Conservation (phyloP, 2,797 vertebrate genomes). For the Esox lucius region DNA sequence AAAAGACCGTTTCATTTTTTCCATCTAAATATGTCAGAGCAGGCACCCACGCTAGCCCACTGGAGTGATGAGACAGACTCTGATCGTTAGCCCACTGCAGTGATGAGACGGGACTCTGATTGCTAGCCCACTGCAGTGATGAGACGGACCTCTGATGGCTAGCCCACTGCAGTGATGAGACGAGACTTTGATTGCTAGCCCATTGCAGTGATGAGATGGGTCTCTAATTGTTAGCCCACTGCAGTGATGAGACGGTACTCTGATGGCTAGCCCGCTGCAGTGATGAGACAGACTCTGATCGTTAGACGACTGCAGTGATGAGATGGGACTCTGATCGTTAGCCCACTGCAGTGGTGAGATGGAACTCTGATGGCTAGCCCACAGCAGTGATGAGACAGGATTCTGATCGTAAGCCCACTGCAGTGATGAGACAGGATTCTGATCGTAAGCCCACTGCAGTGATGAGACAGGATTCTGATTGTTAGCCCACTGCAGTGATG, state of each 20-base stretch:
- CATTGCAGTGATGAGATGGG: slow-evolving; percentile 15
- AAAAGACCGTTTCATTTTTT: slow-evolving; percentile 59
- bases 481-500: slow-evolving; percentile 56
- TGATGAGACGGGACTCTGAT: slow-evolving; percentile 61
- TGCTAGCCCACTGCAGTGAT: slow-evolving; percentile 44
- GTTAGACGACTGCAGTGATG: slow-evolving; percentile 49
- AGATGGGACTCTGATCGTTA: slow-evolving; percentile 42
- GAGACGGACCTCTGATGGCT: slow-evolving; percentile 49
- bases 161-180: slow-evolving; percentile 59
- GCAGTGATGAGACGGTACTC: slow-evolving; percentile 18
- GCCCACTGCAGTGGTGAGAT: slow-evolving; percentile 60
- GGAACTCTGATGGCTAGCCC: slow-evolving; percentile 35
- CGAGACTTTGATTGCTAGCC: slow-evolving; percentile 22
- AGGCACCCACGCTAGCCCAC: slow-evolving; percentile 32
- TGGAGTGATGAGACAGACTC: slow-evolving; percentile 62
- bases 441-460: slow-evolving; percentile 23
- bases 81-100: slow-evolving; percentile 10
- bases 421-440: slow-evolving; percentile 63
- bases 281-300: neutral
- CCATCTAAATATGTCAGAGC: slow-evolving; percentile 63
- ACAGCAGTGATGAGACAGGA: slow-evolving; percentile 64
- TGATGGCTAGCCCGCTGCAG: no score
- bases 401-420: neutral
- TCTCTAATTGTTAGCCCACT: no score
- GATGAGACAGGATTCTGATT: slow-evolving; percentile 59